Evolutionary conservation across 2,797 vertebrate genomes (phyloP), one percentile per base, ranked within the genome.

Genomic region (Helostoma temminkii): DNA sequence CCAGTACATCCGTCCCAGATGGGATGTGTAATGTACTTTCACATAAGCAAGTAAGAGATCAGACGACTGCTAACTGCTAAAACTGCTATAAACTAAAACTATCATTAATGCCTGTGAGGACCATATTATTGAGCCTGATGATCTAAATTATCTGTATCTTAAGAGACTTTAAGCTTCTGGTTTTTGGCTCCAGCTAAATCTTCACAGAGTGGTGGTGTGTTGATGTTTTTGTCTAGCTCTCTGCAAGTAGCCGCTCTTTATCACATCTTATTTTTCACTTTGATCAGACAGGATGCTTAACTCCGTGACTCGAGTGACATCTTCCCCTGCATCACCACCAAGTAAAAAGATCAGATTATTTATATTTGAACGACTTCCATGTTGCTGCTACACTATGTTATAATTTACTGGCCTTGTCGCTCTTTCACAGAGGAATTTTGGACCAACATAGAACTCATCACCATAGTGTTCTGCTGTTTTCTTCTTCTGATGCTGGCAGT

Each of bases 381-480:
- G 18, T 1, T 9, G 7, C 30, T 22, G 12, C 3, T 12, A 19
- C 28, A 26, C 5, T 19, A 8, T 6, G 36, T 25, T 16, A 55
- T 10, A 9, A n/a, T 25, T 74, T 15, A 65, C 11, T 34, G 8
- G 1, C 42, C 18, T 68, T 14, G 30, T 49, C 11, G 10, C 21
- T 78, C 9, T 55, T 37, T 22, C 43, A 22, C 82, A 94, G 91
- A 61, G 9, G 18, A 67, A 25, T 6, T 19, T 21, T 10, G 68
- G 16, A 62, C 37, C 3, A 47, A 57, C 9, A 49, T 79, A 5
- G 93, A 93, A 59, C 36, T 72, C 28, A 75, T 94, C 4, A 45
- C 66, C 8, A 71, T 94, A 2, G 22, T 11, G 0, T 93, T 95
- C 78, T 91, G 89, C 86, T 87, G 86, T 64, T 89, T 93, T 46